Conservation (phyloP, 1,140 invertebrate species). For the Lamellibrachia luymesi region DNA sequence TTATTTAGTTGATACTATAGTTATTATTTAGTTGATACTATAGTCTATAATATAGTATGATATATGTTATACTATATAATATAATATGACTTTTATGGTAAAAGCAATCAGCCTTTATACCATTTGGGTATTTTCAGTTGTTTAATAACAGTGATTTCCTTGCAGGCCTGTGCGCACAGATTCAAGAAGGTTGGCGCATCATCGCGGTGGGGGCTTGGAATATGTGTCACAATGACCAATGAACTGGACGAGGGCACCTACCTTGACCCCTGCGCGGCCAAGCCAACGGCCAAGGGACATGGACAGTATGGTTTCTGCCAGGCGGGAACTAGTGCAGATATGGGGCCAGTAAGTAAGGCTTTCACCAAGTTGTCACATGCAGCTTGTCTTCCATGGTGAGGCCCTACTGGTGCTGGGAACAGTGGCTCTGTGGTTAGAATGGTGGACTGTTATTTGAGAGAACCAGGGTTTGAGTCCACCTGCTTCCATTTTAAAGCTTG, state of each 20-base stretch:
- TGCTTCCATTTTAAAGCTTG: too few relatives aligned
- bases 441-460: too few relatives aligned
- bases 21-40: not conserved
- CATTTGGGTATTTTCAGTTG: constrained; percentile 34
- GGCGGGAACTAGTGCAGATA: constrained; percentile 77
- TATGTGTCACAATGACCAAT: constrained; percentile 82
- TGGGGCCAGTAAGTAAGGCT: constrained; percentile 38
- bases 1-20: not conserved
- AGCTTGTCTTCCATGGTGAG: too few relatives aligned
- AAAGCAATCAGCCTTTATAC: constrained; percentile 59
- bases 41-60: not conserved
- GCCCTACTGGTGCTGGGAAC: too few relatives aligned
- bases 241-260: constrained; percentile 70
- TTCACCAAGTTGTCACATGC: not conserved
- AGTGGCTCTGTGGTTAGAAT: too few relatives aligned
- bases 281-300: constrained; percentile 71
- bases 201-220: constrained; percentile 79
- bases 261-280: constrained; percentile 75
- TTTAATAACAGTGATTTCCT: not conserved
- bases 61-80: constrained; percentile 17
- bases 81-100: constrained; percentile 81
- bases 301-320: constrained; percentile 90
- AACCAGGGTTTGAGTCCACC: too few relatives aligned
- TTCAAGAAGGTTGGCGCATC: constrained; percentile 71
- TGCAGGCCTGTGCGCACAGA: constrained; percentile 87